Percentiles rank a stretch among this genome's conserved stretches.
Evolutionary conservation across 2,888 invertebrate species (phyloP).

Genomic region (Buathra laborator): DNA sequence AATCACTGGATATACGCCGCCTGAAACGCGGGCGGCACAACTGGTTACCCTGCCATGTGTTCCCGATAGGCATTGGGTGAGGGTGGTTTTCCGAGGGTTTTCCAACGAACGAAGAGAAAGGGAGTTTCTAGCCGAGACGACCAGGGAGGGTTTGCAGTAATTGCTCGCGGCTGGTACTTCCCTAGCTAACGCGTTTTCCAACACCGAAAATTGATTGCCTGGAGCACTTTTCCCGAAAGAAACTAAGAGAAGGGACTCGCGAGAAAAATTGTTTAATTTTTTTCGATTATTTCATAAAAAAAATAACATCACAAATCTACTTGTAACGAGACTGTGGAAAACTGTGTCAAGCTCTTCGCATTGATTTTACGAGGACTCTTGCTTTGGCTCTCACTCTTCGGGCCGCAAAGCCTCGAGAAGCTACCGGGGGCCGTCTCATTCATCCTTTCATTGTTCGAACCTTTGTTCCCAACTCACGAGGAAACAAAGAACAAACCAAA

Average conservation of each 20-base stretch:
- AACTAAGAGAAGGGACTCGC: background rate
- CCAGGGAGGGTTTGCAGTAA: conserved; percentile 50
- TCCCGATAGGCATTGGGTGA: conserved; percentile 56
- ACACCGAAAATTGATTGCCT: conserved; percentile 50
- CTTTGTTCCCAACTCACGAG: conserved; percentile 44
- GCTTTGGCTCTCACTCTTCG: conserved; percentile 33
- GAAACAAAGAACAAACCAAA: background rate
- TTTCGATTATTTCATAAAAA: background rate
- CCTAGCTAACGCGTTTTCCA: conserved; percentile 50
- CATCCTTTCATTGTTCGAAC: conserved; percentile 49
- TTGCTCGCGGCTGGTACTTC: conserved; percentile 56
- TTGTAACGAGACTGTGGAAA: conserved; percentile 8
- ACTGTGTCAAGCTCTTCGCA: conserved; percentile 46
- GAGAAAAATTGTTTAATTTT: conserved; percentile 1
- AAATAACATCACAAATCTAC: conserved; percentile 6
- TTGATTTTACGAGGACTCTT: conserved; percentile 51
- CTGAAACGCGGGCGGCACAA: conserved; percentile 45
- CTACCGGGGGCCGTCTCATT: conserved; percentile 49
- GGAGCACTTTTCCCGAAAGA: no score
- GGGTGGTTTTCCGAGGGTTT: conserved; percentile 54
- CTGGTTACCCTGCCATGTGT: conserved; percentile 62
- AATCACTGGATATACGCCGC: conserved; percentile 73
- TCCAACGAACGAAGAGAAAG: conserved; percentile 40
- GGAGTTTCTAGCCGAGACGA: conserved; percentile 46
- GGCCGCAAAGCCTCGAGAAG: conserved; percentile 42